Evolutionary conservation across 1,140 invertebrate genomes (phyloP).

Genomic region (Drosophila auraria): DNA sequence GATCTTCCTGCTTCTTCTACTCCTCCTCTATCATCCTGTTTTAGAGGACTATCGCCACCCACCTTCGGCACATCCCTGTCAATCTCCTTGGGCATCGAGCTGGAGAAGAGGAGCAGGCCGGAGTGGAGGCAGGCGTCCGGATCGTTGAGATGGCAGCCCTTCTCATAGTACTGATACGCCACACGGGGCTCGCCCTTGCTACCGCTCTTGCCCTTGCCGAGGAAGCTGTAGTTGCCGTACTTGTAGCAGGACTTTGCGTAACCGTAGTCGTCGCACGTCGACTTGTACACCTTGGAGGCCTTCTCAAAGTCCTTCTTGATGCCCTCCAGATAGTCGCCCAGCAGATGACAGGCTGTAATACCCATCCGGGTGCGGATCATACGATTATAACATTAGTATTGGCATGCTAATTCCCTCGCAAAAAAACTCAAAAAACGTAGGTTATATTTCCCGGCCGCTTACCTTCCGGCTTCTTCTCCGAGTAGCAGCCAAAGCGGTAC

Average conservation of each 20-base stretch:
- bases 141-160: constrained; percentile 91
- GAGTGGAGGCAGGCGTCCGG: constrained; percentile 90
- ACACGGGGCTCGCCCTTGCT: constrained; percentile 86
- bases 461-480: constrained; percentile 93
- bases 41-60: not conserved
- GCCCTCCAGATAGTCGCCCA: constrained; percentile 94
- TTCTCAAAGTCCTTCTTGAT: constrained; percentile 92
- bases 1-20: no score
- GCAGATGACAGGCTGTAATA: constrained; percentile 92
- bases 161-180: constrained; percentile 91
- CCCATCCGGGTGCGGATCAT: not conserved
- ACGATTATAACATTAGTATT: constrained; percentile 11
- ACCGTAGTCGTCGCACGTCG: constrained; percentile 93
- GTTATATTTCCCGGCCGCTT: constrained; percentile 64
- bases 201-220: constrained; percentile 87
- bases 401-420: constrained; percentile 58
- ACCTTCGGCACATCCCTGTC: constrained; percentile 87
- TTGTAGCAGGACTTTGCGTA: constrained; percentile 94
- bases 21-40: not conserved
- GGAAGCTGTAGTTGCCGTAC: constrained; percentile 90
- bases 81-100: constrained; percentile 85
- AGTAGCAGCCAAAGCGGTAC: constrained; percentile 95
- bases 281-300: constrained; percentile 91
- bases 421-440: constrained; percentile 44
- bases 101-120: constrained; percentile 89